A percentile compares a stretch with the other conserved stretches of the same genome.
phyloP scores from a whole-genome alignment of 2,888 invertebrate species.

The Octonoba sinensis region DNA sequence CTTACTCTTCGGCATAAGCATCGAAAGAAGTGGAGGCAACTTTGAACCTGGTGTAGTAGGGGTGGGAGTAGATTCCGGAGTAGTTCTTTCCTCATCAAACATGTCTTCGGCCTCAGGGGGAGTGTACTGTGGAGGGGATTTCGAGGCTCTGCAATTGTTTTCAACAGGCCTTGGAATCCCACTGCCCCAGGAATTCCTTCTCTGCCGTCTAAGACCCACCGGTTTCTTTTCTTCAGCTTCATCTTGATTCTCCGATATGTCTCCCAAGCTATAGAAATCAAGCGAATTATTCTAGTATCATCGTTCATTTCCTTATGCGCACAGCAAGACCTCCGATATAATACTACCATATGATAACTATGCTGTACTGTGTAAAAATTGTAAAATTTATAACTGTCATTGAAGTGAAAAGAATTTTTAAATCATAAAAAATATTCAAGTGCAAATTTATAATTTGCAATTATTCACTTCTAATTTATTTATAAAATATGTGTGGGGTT shows the following conservation, averaged over 20 bases:
- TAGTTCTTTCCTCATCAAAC: conserved; percentile 46
- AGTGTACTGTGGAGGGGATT: conserved; percentile 44
- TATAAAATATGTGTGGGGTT: no score
- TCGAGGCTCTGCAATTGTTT: conserved; percentile 24
- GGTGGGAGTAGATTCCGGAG: conserved; percentile 43
- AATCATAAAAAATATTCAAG: no score
- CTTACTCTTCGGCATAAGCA: conserved; percentile 55
- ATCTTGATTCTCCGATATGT: conserved; percentile 57
- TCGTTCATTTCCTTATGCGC: background rate
- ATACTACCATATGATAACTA: no score
- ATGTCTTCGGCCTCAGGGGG: conserved; percentile 33
- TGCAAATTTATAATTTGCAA: no score
- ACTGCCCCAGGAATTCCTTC: conserved; percentile 57
- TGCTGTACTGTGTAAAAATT: no score
- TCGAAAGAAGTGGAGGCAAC: conserved; percentile 54
- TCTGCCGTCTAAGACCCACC: conserved; percentile 27
- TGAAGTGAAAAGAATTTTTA: no score
- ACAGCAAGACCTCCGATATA: no score
- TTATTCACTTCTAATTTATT: no score
- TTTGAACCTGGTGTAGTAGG: conserved; percentile 49
- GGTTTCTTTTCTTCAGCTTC: conserved; percentile 43
- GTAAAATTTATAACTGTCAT: no score
- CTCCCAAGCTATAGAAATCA: conserved; percentile 32
- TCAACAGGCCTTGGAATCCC: conserved; percentile 60
- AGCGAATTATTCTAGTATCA: background rate